Evolutionary conservation across 1,140 invertebrate species (phyloP), one percentile per base, ranked within the genome.

Genomic region (Pissodes strobi): DNA sequence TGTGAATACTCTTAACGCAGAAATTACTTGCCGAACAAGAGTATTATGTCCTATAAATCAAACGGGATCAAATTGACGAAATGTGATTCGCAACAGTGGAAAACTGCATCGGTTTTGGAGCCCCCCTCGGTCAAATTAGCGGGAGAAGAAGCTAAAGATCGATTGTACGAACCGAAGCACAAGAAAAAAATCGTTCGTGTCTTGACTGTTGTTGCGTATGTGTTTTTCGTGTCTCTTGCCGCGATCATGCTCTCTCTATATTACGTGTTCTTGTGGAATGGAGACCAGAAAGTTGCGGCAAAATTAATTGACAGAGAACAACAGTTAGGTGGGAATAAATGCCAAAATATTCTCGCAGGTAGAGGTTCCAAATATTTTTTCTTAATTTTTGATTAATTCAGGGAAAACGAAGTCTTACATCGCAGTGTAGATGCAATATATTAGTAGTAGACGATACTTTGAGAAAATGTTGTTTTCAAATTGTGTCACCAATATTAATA

Each of bases 181-280:
- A 90, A 93, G 74, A 91, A 91, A 77, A 95, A 95, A 80, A 81
- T 90, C 69, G 83, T 98, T 27, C 86, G 95, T n/a, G 90, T 98
- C 51, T 83, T 97, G 59, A 98, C 95, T 1, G 95, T 98, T 25
- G 85, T 97, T 63, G 94, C 94, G 6, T 98, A 98, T 80, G 88
- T 98, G 49, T 88, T 98, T 73, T 94, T 93, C 68, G 95, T 98
- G 60, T 98, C 95, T 10, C 82, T 96, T 64, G 95, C 94, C 0
- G 95, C 95, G 3, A 95, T 98, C 66, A 91, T 97, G 76, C 84
- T 98, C 19, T 96, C 94, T 0, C 83, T 97, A 9, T 98, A 98
- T 81, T 98, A 98, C 81, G 90, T 95, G 64, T 94, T 97, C 78
- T 86, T 98, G 64, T 98, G 95, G 95, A 88, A 95, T 48, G 73